Evolutionary conservation across 2,888 invertebrate species (phyloP).

Genomic region (Pelosia muscerda): DNA sequence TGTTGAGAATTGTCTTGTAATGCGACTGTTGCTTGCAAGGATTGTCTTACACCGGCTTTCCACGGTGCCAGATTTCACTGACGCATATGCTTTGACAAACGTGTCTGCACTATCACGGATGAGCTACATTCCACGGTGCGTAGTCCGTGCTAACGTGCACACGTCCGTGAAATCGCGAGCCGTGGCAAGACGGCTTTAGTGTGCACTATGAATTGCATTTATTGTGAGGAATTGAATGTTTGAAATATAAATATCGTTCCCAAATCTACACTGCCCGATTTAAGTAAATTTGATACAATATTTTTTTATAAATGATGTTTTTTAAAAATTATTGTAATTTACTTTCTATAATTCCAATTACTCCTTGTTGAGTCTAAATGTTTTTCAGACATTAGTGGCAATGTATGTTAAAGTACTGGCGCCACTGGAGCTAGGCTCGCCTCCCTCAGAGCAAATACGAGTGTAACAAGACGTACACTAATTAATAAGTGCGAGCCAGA

Average conservation of each 20-base stretch:
- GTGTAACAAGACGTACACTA: too few species aligned
- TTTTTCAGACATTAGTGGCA: slow-evolving; percentile 50
- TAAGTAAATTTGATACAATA: slow-evolving; percentile 61
- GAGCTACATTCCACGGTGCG: too few species aligned
- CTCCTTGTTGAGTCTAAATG: slow-evolving; percentile 73
- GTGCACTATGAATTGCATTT: slow-evolving; percentile 60
- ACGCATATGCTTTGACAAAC: too few species aligned
- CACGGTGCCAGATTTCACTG: too few species aligned
- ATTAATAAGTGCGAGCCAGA: not conserved
- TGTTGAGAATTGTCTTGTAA: slow-evolving; percentile 52
- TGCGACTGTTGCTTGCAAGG: slow-evolving; percentile 47
- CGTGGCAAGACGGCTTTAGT: too few species aligned
- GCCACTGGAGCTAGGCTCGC: not conserved
- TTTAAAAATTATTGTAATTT: slow-evolving; percentile 59
- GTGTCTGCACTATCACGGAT: too few species aligned
- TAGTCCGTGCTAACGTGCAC: too few species aligned
- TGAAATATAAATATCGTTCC: slow-evolving; percentile 57
- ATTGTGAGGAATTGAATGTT: slow-evolving; percentile 69
- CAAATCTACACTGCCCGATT: slow-evolving; percentile 69
- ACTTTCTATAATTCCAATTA: slow-evolving; percentile 60
- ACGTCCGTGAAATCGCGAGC: too few species aligned
- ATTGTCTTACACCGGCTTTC: too few species aligned
- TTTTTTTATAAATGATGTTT: slow-evolving; percentile 63
- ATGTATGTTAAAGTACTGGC: too few species aligned
- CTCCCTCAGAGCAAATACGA: not conserved